Base-by-base conservation (phyloP, 2,113 vertebrate species). In the Oryzias woworae region DNA sequence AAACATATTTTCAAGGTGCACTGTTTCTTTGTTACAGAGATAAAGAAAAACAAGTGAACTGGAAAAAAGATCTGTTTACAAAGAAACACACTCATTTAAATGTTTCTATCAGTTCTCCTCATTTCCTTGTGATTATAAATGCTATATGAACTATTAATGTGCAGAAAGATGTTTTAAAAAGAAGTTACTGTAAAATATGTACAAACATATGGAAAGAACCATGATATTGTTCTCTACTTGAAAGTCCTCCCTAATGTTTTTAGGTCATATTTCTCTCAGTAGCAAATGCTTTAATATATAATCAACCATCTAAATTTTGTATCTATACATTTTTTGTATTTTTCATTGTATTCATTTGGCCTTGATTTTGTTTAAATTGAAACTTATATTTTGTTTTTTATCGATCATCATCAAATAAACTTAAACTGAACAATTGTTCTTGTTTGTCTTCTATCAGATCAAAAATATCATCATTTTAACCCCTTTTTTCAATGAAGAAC, bases 221-320 rank as follows among this genome's bases (percentile, higher is more conserved):
- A 85, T 86, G 85, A 72, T 87, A 79, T 90, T 87, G 83, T 92
- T 90, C 88, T 91, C 76, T 91, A 90, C 90, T 90, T 92, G 89
- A 93, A 92, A 89, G 84, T 89, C 80, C 79, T 90, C 87, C 79
- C 78, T 82, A 86, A 87, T 79, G 76, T 90, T 91, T 91, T 86
- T 87, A 86, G 85, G 83, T 83, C 75, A 87, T 85, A 14, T 80
- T 88, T 91, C 59, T 88, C 84, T 89, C 87, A 73, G 88, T 92
- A 93, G 91, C 91, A 92, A 82, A 91, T 82, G 78, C 86, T 87
- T 91, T 89, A 88, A 73, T 83, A 83, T 83, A 54, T 28, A 64
- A 36, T 10, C 41, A 61, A 82, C 85, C 86, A 75, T 83, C 60
- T 85, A 84, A 82, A 83, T 93, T 92, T 92, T 92, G 82, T 91